These are phyloP conservation scores for Cactoblastis cactorum DNA, from an alignment of 2,888 invertebrate species.

Conservation along the genomic window DNA sequence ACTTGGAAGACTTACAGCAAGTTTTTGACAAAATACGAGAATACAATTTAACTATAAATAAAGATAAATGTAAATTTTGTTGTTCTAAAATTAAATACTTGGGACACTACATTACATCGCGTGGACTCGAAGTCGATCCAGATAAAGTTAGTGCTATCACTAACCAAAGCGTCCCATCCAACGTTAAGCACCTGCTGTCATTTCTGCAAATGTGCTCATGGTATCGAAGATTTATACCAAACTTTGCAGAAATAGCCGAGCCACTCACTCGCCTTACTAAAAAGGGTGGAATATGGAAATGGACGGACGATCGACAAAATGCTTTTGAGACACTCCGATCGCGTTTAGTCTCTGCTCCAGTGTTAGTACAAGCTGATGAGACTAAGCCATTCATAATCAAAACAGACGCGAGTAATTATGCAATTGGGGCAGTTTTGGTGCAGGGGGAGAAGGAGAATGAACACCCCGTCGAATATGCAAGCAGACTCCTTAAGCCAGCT, in stretches of 20 bases:
- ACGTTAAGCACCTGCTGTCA: not conserved
- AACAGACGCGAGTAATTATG: conserved; percentile 12
- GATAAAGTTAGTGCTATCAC: not conserved
- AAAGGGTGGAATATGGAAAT: not conserved
- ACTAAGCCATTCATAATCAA: not conserved
- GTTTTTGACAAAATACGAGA: conserved; percentile 19
- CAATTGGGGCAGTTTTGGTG: conserved; percentile 13
- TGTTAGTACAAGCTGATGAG: not conserved
- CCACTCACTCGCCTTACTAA: not conserved
- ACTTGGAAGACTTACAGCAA: conserved; percentile 27
- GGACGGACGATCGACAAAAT: too few relatives aligned
- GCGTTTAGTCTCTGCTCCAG: too few relatives aligned
- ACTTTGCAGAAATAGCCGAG: not conserved
- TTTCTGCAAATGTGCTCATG: conserved; percentile 1
- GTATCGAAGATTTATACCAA: not conserved
- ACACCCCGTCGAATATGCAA: conserved; percentile 21
- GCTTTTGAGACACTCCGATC: too few relatives aligned
- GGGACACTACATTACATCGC: not conserved
- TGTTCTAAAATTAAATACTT: too few relatives aligned
- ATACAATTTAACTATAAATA: conserved; percentile 18
- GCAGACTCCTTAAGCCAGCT: conserved; percentile 16
- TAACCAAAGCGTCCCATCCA: not conserved
- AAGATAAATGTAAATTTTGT: too few relatives aligned
- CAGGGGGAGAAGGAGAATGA: conserved; percentile 22
- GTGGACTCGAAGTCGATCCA: not conserved